Base-by-base conservation (phyloP, 2,888 invertebrate species). In the Ceratothoa steindachneri region DNA sequence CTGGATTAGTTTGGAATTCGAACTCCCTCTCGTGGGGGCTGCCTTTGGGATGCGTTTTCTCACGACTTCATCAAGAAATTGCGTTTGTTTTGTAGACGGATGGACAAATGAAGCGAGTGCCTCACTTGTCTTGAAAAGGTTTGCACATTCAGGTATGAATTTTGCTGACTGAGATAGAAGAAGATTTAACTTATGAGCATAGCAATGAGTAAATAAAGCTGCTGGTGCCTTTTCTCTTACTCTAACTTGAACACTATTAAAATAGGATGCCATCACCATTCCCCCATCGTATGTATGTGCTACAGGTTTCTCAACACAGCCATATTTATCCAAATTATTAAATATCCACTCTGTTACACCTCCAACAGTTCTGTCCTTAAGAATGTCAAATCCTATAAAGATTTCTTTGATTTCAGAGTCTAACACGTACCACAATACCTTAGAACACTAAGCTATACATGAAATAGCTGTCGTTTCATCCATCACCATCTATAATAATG, bases 101-200 rank as follows among this genome's bases (percentile, higher is more conserved):
- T n/a, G 3, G 28, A 27, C 41, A 9, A n/a, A n/a, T n/a, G n/a
- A n/a, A n/a, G n/a, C n/a, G n/a, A n/a, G n/a, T n/a, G n/a, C n/a
- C n/a, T n/a, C 68, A 68, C 68, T 53, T 4, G 41, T 30, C 68
- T 68, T 68, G 41, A 53, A 68, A 68, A 68, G 31, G 31, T 24
- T 68, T 68, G 68, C 7, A 68, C 68, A 68, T 68, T 52, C 41
- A 68, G 68, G 68, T 52, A 68, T 68, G 41, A 68, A 68, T 52
- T 68, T 68, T 68, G 30, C 31, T 68, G 51, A 68, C 15, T 68
- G n/a, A n/a, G n/a, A n/a, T n/a, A n/a, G n/a, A n/a, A n/a, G n/a
- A n/a, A n/a, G n/a, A n/a, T n/a, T n/a, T n/a, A n/a, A n/a, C n/a
- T n/a, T n/a, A n/a, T n/a, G n/a, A n/a, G n/a, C n/a, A n/a, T n/a